Conservation (phyloP, 2,888 invertebrate genomes). For the Bedellia somnulentella region DNA sequence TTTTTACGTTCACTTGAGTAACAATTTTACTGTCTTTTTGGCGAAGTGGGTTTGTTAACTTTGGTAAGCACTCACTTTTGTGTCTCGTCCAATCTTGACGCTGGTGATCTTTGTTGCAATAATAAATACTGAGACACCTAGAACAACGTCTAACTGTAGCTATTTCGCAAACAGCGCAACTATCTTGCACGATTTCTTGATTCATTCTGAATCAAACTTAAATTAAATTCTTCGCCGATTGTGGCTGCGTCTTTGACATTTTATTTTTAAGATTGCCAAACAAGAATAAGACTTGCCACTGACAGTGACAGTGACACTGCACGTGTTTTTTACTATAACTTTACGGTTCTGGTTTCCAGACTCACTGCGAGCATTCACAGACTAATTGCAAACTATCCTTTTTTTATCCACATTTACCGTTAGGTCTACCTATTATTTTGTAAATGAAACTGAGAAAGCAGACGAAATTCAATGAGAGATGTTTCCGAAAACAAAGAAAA, state of each 20-base stretch:
- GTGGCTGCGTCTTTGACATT: not conserved
- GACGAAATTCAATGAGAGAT: too few species aligned
- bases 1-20: not conserved
- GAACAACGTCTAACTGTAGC: constrained; percentile 71
- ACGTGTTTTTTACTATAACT: too few species aligned
- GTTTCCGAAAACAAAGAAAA: too few species aligned
- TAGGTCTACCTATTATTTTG: too few species aligned
- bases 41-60: constrained; percentile 32
- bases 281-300: too few species aligned
- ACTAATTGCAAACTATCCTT: too few species aligned
- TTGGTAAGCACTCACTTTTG: constrained; percentile 61
- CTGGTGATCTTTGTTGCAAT: constrained; percentile 81
- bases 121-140: constrained; percentile 72
- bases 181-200: constrained; percentile 40
- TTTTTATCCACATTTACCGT: too few species aligned
- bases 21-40: constrained; percentile 14
- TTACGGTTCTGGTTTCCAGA: too few species aligned
- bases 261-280: too few species aligned
- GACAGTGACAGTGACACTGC: too few species aligned
- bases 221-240: not conserved
- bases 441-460: too few species aligned
- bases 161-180: constrained; percentile 66
- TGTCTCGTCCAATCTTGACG: constrained; percentile 78
- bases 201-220: constrained; percentile 46
- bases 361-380: too few species aligned